phyloP scores from a whole-genome alignment of 2,888 invertebrate species.

The Microctonus brassicae region DNA sequence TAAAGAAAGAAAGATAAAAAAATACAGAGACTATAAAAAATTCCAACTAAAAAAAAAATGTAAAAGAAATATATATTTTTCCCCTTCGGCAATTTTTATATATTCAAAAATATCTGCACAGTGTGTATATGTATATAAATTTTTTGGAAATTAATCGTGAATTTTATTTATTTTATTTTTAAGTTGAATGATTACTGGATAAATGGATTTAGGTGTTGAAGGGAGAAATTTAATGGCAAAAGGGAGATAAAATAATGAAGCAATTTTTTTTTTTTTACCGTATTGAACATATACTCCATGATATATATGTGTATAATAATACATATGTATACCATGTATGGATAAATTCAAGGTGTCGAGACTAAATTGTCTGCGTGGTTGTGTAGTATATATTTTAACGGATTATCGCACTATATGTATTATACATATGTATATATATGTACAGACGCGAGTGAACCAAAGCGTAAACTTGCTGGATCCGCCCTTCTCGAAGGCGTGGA shows the following conservation, averaged over 20 bases:
- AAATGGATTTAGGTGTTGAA: not conserved
- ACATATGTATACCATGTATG: too few species aligned
- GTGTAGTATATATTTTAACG: slow-evolving; percentile 12
- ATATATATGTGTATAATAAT: too few species aligned
- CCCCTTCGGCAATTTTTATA: not conserved
- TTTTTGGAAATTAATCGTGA: not conserved
- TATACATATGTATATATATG: not conserved
- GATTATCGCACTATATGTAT: not conserved
- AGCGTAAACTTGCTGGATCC: slow-evolving; percentile 10
- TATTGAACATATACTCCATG: not conserved
- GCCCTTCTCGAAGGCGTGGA: slow-evolving; percentile 13
- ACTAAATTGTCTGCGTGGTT: not conserved
- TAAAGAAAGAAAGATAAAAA: not conserved
- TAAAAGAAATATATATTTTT: not conserved
- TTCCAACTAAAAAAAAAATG: not conserved
- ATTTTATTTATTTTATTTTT: not conserved
- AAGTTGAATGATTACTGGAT: not conserved
- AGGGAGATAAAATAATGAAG: slow-evolving; percentile 1
- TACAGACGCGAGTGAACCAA: not conserved
- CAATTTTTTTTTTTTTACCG: slow-evolving; percentile 4
- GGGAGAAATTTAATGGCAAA: not conserved
- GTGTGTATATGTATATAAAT: too few species aligned
- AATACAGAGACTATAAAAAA: not conserved
- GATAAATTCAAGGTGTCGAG: slow-evolving; percentile 3
- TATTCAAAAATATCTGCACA: too few species aligned